A percentile compares a stretch with the other conserved stretches of the same genome.
These are phyloP conservation scores for Ptychoptera albimana DNA, from an alignment of 2,888 invertebrate species.

Conservation along the genomic window DNA sequence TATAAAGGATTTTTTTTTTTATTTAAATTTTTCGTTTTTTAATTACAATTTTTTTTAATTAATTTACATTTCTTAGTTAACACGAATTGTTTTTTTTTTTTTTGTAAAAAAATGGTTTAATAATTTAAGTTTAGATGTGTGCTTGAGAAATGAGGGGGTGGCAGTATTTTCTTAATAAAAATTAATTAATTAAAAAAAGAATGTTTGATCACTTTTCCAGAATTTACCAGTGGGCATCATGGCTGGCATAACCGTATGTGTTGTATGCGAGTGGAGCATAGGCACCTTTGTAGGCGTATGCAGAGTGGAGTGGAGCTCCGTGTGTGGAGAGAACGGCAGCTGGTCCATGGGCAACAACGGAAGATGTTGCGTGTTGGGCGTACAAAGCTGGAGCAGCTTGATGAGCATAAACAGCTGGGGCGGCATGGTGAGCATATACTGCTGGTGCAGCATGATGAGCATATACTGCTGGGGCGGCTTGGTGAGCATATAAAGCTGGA, in stretches of 20 bases:
- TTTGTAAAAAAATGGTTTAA: no score
- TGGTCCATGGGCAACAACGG: not conserved
- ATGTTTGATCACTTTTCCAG: no score
- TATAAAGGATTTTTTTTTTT: no score
- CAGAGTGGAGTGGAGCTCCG: not conserved
- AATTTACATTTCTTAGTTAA: no score
- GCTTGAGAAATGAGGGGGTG: no score
- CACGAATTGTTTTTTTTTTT: no score
- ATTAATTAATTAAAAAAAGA: no score
- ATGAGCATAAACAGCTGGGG: constrained; percentile 6
- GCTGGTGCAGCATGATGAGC: constrained; percentile 3
- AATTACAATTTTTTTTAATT: no score
- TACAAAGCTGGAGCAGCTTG: constrained; percentile 6
- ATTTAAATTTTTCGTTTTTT: no score
- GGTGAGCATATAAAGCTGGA: constrained; percentile 7
- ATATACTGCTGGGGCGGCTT: constrained; percentile 9
- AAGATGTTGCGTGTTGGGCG: constrained; percentile 7
- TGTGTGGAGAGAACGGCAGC: not conserved
- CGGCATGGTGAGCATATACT: constrained; percentile 5
- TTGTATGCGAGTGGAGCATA: constrained; percentile 19
- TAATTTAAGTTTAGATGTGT: no score
- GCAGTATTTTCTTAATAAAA: no score
- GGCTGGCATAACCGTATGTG: constrained; percentile 22
- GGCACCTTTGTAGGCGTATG: constrained; percentile 8
- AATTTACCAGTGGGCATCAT: constrained; percentile 17